Percentiles rank a stretch among this genome's conserved stretches.
These are phyloP conservation scores for Hippopotamyrus pictus DNA, from an alignment of 2,797 vertebrate species.

Conservation along the genomic window DNA sequence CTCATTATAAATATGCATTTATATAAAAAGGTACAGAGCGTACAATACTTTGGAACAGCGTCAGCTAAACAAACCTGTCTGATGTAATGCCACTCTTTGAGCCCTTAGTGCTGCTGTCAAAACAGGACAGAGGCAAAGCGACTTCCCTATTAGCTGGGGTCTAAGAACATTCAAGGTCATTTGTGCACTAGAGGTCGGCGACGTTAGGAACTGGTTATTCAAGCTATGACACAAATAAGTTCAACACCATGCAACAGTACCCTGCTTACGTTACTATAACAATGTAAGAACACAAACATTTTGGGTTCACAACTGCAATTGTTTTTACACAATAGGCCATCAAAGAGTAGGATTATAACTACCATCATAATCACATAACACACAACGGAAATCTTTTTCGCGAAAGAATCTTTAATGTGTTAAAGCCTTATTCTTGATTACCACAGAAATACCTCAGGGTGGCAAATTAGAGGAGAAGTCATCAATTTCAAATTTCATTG, in stretches of 20 bases:
- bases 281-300: not conserved
- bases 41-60: not conserved
- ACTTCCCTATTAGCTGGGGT: not conserved
- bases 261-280: not conserved
- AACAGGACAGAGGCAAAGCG: not conserved
- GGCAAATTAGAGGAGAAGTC: not conserved
- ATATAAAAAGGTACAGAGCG: not conserved
- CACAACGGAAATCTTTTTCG: not conserved
- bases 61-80: not conserved
- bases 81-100: not conserved
- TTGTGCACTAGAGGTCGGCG: not conserved
- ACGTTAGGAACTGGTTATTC: not conserved
- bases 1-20: not conserved
- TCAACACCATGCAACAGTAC: not conserved
- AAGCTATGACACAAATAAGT: not conserved
- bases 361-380: not conserved
- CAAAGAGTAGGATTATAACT: not conserved
- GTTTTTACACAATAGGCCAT: not conserved
- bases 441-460: not conserved
- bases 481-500: not conserved
- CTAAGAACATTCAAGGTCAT: not conserved
- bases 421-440: not conserved
- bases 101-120: not conserved
- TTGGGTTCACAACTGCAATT: not conserved
- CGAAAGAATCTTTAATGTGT: not conserved